Conservation (phyloP, 2,888 invertebrate genomes). For the Crematogaster levior region DNA sequence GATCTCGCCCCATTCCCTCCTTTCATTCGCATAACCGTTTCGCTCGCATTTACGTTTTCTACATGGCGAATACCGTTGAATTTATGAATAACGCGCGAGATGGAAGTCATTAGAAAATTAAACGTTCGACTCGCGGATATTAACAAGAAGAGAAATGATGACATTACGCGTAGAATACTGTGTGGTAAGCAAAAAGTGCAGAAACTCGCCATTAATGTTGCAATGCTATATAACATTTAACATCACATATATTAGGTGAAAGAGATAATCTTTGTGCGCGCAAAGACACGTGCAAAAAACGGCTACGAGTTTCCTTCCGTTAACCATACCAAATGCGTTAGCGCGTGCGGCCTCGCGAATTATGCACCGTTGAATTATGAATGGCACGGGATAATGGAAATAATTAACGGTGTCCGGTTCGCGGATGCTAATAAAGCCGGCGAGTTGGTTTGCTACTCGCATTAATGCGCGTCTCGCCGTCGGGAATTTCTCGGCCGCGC, state of each 20-base stretch:
- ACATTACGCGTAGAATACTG: not conserved
- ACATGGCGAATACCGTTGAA: not conserved
- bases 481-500: constrained; percentile 12
- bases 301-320: constrained; percentile 11
- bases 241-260: not conserved
- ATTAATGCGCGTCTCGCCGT: constrained; percentile 55
- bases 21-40: constrained; percentile 12
- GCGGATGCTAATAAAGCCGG: constrained; percentile 60
- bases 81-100: constrained; percentile 27
- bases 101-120: constrained; percentile 15
- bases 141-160: constrained; percentile 1
- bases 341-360: constrained; percentile 38
- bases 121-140: constrained; percentile 11
- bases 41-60: constrained; percentile 16
- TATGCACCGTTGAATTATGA: constrained; percentile 61
- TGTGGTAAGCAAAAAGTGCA: not conserved
- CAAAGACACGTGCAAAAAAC: constrained; percentile 2
- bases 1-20: constrained; percentile 34
- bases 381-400: constrained; percentile 58
- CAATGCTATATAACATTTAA: not conserved
- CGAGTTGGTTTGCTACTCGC: constrained; percentile 68
- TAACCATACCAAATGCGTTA: constrained; percentile 5
- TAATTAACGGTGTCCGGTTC: constrained; percentile 66
- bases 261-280: not conserved
- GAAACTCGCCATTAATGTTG: not conserved